Percentiles rank a stretch among this genome's conserved stretches.
Evolutionary conservation across 2,113 vertebrate species (phyloP).

Genomic region (Gracilinanus agilis): DNA sequence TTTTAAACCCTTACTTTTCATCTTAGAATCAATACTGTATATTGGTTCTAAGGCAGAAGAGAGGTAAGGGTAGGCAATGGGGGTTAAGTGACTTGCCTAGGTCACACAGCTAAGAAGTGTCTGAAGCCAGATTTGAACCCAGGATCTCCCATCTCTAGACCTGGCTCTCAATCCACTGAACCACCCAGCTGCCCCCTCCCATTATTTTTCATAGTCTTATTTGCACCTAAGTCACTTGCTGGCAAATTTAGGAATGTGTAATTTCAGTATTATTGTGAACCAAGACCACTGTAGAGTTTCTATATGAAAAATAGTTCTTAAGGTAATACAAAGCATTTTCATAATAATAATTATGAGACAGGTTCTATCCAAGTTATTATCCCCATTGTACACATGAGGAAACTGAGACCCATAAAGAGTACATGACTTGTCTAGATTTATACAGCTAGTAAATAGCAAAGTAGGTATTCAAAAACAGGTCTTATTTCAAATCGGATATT

Average conservation of each 20-base stretch:
- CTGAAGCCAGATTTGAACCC: no score
- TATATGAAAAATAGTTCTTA: not conserved
- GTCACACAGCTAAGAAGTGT: no score
- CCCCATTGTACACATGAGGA: conserved; percentile 8
- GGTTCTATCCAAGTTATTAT: not conserved
- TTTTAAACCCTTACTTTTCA: not conserved
- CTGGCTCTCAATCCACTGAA: no score
- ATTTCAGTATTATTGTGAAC: not conserved
- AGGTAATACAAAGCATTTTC: not conserved
- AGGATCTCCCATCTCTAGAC: no score
- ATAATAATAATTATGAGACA: not conserved
- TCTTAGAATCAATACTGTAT: no score
- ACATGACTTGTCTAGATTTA: conserved; percentile 21
- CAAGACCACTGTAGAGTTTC: not conserved
- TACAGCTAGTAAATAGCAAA: conserved; percentile 3
- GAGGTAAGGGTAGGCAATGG: no score
- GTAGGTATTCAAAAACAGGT: conserved; percentile 19
- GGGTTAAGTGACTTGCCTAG: no score
- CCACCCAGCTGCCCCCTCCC: not conserved
- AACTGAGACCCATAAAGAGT: conserved; percentile 18
- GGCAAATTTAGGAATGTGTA: not conserved
- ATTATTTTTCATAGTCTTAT: conserved; percentile 17
- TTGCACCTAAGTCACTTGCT: not conserved
- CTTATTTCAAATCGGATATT: not conserved
- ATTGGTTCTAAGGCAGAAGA: no score